Base-by-base conservation (phyloP, 2,888 invertebrate species). In the Acronicta alni region DNA sequence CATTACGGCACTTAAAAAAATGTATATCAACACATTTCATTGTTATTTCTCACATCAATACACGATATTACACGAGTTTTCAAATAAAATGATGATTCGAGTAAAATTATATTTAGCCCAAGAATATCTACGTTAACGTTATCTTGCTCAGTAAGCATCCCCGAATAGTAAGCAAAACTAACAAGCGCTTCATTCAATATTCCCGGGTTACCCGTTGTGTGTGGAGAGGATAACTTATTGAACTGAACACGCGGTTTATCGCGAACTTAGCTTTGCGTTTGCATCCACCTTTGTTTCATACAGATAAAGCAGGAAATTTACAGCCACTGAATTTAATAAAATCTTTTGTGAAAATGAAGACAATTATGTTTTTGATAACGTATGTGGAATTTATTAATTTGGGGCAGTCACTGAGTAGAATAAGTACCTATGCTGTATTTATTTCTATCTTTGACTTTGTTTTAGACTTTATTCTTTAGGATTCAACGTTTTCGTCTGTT, bases 171-270 rank as follows among this genome's bases (percentile, higher is more conserved):
- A 70, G 71, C 57, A 59, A 63, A 76, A 57, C 69, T 72, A 72
- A 67, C 72, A 75, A 61, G 68, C 58, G 48, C 59, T 65, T 58
- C 44, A 67, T 67, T 74, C 75, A 74, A 77, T 74, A 70, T 59
- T 37, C 52, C 59, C 42, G 47, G 30, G 41, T 43, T 53, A 54
- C 51, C 67, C 55, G 37, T 56, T 52, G 30, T 60, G 51, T 59
- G 61, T 61, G 49, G 39, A 57, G 38, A 69, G 61, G 60, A 59
- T 56, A 67, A 64, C 62, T 45, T 68, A 76, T 63, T 72, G 73
- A 55, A 68, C 58, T 49, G 60, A 60, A 65, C 65, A 63, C 57
- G 62, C 64, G 51, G 51, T 76, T 72, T 52, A 54, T 44, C 47
- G 35, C 16, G 41, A 62, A 66, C 49, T 57, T 57, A 45, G 48